Conservation (phyloP, 1,140 invertebrate species). For the Achatina immaculata region DNA sequence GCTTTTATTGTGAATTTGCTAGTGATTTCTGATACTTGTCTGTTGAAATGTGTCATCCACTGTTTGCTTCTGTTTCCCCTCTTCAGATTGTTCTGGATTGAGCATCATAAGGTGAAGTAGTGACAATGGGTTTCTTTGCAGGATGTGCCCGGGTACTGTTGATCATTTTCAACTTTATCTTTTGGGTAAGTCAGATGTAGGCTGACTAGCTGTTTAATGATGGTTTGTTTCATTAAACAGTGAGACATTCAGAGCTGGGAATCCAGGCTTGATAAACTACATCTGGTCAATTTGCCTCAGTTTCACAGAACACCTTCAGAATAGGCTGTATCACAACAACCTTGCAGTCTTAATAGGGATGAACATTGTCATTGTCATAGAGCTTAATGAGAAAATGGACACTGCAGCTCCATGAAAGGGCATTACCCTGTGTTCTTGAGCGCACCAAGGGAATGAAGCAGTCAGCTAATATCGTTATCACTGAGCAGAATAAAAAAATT, state of each 20-base stretch:
- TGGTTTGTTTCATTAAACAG: neutral
- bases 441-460: too few relatives aligned
- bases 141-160: slow-evolving; percentile 79
- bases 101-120: neutral
- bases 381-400: too few relatives aligned
- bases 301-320: neutral
- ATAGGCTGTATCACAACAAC: neutral
- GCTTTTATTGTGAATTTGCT: too few relatives aligned
- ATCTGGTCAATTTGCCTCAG: neutral
- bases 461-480: too few relatives aligned
- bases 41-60: too few relatives aligned
- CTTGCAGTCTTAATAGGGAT: neutral
- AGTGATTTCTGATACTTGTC: too few relatives aligned
- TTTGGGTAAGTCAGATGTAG: slow-evolving; percentile 79
- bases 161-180: slow-evolving; percentile 82
- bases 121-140: slow-evolving; percentile 48
- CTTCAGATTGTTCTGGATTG: neutral
- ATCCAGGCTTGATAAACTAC: neutral
- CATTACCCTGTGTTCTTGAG: too few relatives aligned
- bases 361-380: neutral
- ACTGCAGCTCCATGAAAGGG: too few relatives aligned
- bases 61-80: neutral
- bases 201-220: neutral
- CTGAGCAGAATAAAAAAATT: too few relatives aligned
- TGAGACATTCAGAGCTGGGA: neutral